A percentile compares a stretch with the other conserved stretches of the same genome.
Evolutionary conservation across 1,140 invertebrate genomes (phyloP).

Genomic region (Hylyphantes graminicola): DNA sequence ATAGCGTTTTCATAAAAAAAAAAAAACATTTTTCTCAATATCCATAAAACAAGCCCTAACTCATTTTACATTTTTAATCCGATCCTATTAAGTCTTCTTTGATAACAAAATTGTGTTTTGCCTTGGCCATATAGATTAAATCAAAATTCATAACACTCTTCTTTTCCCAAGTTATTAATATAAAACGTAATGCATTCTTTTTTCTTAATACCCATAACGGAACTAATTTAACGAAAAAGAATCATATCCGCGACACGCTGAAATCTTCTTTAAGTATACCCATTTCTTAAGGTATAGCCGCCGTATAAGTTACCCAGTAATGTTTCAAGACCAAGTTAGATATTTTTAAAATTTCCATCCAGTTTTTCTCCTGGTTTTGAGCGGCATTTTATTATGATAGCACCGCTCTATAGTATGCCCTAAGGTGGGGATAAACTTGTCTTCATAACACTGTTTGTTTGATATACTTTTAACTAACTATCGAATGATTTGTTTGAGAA

Average conservation of each 20-base stretch:
- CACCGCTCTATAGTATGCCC: background rate
- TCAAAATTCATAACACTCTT: background rate
- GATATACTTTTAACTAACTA: background rate
- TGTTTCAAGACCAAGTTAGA: slow-evolving; percentile 12
- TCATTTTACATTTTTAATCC: too few species aligned
- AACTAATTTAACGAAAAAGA: slow-evolving; percentile 31
- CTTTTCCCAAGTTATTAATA: slow-evolving; percentile 10
- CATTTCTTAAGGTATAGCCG: slow-evolving; percentile 24
- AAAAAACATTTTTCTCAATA: too few species aligned
- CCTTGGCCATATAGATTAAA: too few species aligned
- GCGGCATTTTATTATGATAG: slow-evolving; percentile 34
- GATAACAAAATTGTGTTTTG: too few species aligned
- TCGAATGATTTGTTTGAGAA: too few species aligned
- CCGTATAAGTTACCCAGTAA: slow-evolving; percentile 12
- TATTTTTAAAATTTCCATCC: slow-evolving; percentile 5
- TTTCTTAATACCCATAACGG: background rate
- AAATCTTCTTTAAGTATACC: slow-evolving; percentile 35
- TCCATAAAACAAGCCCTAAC: too few species aligned
- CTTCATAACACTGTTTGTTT: slow-evolving; percentile 20
- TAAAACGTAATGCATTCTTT: slow-evolving; percentile 39
- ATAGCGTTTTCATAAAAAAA: too few species aligned
- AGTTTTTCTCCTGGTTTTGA: background rate
- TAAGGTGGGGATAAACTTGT: background rate
- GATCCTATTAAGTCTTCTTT: too few species aligned
- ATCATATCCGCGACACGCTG: slow-evolving; percentile 23